phyloP scores from a whole-genome alignment of 2,888 invertebrate species.

The Galerucella nymphaeae region DNA sequence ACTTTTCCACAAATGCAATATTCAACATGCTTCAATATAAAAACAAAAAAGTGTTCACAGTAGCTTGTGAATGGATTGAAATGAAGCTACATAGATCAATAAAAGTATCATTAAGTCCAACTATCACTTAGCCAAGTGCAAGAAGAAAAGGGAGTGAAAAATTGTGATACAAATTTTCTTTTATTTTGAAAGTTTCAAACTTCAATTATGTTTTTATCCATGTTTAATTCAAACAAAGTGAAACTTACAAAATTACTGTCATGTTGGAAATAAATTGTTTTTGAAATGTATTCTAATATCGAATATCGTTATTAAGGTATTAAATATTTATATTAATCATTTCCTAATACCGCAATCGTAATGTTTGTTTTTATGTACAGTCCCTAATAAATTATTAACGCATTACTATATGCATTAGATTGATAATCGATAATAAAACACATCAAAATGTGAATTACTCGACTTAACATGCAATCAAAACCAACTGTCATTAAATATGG shows the following conservation, averaged over 20 bases:
- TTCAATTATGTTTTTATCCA: too few species aligned
- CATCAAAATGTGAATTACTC: conserved; percentile 21
- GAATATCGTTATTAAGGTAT: conserved; percentile 4
- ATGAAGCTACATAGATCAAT: not conserved
- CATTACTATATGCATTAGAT: conserved; percentile 12
- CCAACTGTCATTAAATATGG: conserved; percentile 19
- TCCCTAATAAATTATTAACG: conserved; percentile 10
- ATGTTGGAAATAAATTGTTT: not conserved
- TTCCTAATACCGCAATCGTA: conserved; percentile 7
- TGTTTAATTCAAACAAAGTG: not conserved
- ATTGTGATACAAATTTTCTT: too few species aligned
- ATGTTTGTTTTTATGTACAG: conserved; percentile 19
- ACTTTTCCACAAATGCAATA: conserved; percentile 60
- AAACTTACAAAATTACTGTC: not conserved
- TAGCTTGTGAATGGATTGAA: not conserved
- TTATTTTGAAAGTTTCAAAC: too few species aligned
- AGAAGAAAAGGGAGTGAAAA: too few species aligned
- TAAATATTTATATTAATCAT: conserved; percentile 15
- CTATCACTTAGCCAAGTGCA: too few species aligned
- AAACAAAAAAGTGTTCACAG: conserved; percentile 16
- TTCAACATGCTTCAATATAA: conserved; percentile 54
- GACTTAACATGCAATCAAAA: conserved; percentile 21
- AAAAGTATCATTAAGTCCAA: too few species aligned
- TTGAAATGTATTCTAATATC: not conserved
- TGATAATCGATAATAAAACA: conserved; percentile 23